Base-by-base conservation (phyloP, 2,888 invertebrate species). In the Tetranychus truncatus region DNA sequence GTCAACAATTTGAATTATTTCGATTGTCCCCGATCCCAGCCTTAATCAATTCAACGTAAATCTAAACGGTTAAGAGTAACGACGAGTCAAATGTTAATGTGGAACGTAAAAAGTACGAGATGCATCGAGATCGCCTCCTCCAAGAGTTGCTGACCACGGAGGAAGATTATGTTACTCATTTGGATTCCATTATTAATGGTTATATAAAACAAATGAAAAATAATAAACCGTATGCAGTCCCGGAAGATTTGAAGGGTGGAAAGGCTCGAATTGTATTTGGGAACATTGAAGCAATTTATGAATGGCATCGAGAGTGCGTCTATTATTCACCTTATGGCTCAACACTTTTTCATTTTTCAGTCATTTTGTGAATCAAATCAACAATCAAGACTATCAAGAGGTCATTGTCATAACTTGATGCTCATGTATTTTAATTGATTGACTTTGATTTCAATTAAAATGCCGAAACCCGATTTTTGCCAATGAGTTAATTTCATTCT, bases 221-320 rank as follows among this genome's bases (percentile, higher is more conserved):
- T 78, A 78, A 78, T 88, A 69, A 73, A 8, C 55, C 55, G 9
- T 55, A 55, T 55, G 7, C 55, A 15, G 55, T 94, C 82, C 93
- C 94, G 0, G 92, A 92, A 69, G 89, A 89, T 79, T 84, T 93
- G 73, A 85, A 78, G 73, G 88, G 89, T 77, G 94, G 95, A 76
- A 95, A 95, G 81, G 92, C 94, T 82, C 91, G 95, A 82, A 93
- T 99, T 88, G 91, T 99, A 76, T 99, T 99, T 83, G 95, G 95
- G 75, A 99, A 99, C 84, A 89, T 99, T 80, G 94, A 95, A 82
- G 91, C 91, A 74, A 99, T 99, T 78, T 95, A 91, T 83, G 95
- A 96, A 82, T 99, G 95, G 92, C 99, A 99, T 83, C 87, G 91
- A 87, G 93, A 95, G 95, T 97, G 85, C 89, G 91, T 89, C 74